Conservation (phyloP, 2,888 invertebrate species). For the Julus scandinavius region DNA sequence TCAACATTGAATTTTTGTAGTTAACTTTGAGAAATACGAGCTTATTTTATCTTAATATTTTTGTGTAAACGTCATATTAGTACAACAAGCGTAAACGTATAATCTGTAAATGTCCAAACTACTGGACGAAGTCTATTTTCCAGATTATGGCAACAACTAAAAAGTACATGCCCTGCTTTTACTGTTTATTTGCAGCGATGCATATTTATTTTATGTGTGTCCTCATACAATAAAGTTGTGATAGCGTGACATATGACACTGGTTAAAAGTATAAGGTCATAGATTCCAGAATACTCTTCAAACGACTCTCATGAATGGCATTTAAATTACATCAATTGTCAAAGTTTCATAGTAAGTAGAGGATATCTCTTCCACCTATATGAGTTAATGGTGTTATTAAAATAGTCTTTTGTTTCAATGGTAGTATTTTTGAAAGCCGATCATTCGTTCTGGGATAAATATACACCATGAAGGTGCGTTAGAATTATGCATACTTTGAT, state of each 20-base stretch:
- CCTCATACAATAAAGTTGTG: neutral
- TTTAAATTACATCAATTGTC: neutral
- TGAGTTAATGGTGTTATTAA: neutral
- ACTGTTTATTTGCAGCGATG: neutral
- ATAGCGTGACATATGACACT: neutral
- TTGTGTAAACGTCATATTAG: no score
- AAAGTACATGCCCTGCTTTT: neutral
- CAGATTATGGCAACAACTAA: no score
- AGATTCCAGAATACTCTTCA: neutral
- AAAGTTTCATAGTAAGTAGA: neutral
- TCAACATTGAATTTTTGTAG: no score
- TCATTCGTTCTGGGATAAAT: neutral
- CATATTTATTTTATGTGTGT: neutral
- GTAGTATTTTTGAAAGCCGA: neutral
- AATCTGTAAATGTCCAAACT: no score
- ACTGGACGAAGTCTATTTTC: no score
- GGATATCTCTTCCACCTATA: slow-evolving; percentile 10
- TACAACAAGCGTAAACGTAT: no score
- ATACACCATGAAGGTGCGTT: neutral
- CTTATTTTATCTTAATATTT: no score
- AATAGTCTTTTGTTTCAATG: neutral
- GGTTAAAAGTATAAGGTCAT: neutral
- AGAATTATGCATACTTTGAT: neutral
- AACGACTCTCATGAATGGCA: neutral
- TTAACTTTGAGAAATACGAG: no score